A percentile compares a stretch with the other conserved stretches of the same genome.
Conservation (phyloP, 1,140 invertebrate species). For the Pseudomyrmex flavicornis region DNA sequence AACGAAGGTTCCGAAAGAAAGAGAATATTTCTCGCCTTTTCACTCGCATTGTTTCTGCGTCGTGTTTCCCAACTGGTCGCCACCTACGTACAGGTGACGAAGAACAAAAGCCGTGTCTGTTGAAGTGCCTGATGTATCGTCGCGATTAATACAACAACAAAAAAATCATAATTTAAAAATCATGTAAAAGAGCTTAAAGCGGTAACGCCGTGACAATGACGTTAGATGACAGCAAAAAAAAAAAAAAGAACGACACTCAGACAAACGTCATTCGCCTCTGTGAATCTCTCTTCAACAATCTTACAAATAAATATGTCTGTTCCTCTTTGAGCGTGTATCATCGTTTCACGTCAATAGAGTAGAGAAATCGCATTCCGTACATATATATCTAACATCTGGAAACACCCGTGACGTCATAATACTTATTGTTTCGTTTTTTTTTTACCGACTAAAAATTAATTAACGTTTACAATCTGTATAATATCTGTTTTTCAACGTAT, state of each 20-base stretch:
- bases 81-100: conserved; percentile 58
- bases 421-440: not conserved
- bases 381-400: not conserved
- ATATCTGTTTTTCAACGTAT: not conserved
- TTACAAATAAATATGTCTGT: conserved; percentile 29
- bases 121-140: conserved; percentile 33
- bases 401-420: not conserved
- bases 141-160: conserved; percentile 54
- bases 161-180: conserved; percentile 69
- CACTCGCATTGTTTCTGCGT: not conserved
- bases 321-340: conserved; percentile 44
- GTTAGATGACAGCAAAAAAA: not conserved
- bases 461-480: not conserved
- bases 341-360: conserved; percentile 17
- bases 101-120: conserved; percentile 62
- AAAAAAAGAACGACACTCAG: not conserved
- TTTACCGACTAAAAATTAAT: not conserved
- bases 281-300: conserved; percentile 37
- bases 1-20: not conserved
- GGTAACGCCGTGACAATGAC: conserved; percentile 46
- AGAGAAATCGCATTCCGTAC: no score
- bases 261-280: conserved; percentile 34
- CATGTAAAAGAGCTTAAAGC: conserved; percentile 61
- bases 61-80: conserved; percentile 26
- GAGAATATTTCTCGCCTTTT: conserved; percentile 6